Evolutionary conservation across 2,797 vertebrate species (phyloP), one percentile per base, ranked within the genome.

Genomic region (Gymnothorax javanicus): DNA sequence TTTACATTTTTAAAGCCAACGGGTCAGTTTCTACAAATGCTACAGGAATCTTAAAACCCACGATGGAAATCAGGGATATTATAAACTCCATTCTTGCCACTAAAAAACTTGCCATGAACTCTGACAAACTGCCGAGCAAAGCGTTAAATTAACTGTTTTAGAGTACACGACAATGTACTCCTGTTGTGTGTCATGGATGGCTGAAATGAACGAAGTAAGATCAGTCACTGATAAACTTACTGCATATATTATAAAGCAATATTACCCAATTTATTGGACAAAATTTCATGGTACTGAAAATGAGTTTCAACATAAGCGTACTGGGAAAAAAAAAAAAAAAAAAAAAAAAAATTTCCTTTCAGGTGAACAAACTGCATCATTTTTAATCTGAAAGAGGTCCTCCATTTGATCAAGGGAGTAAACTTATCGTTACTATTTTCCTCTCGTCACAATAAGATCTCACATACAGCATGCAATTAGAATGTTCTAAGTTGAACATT

Each of bases 1-100:
- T 83, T 83, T 43, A 75, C 59, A 69, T 62, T 60, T 87, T 84
- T 73, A 84, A 83, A 75, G 82, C 86, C 81, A 56, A 27, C 43
- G 82, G 82, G 86, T 75, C 59, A 43, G 56, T 84, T 73, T 50
- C 62, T 57, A 17, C n/a, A 58, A 58, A 17, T n/a, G 17, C 17
- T n/a, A 8, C 20, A 7, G 52, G 77, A 12, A 81, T 15, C 15
- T 17, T 79, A 75, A 15, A 33, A 75, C 9, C 33, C 33, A 52
- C 73, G 15, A 17, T 77, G 43, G 33, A 50, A 77, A 77, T 13
- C 8, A n/a, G 52, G 54, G 17, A 56, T 81, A 56, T 20, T 79
- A 15, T 79, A 54, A 50, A 13, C 77, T 81, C 52, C n/a, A 81
- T 81, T 81, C 77, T 54, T n/a, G n/a, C 77, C 56, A 81, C 9